Percentiles rank a stretch among this genome's conserved stretches.
phyloP scores from a whole-genome alignment of 2,113 vertebrate species.

The Mesoclemmys tuberculata region DNA sequence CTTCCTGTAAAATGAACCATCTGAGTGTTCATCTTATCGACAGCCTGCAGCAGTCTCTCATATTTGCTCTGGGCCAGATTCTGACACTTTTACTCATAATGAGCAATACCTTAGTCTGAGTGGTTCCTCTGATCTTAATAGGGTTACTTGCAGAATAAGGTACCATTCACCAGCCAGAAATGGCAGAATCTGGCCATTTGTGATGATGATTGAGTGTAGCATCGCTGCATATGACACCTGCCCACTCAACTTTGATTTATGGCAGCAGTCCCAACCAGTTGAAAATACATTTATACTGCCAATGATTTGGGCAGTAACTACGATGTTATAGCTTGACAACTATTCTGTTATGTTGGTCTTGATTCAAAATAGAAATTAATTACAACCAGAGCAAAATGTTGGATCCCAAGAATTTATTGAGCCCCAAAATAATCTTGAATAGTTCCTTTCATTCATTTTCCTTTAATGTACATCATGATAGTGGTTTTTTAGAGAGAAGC shows the following conservation, averaged over 20 bases:
- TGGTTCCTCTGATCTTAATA: background rate
- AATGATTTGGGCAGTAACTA: background rate
- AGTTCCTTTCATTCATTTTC: background rate
- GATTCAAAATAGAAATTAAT: background rate
- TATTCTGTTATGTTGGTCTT: background rate
- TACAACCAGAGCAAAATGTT: background rate
- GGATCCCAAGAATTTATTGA: background rate
- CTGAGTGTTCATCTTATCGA: background rate
- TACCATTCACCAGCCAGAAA: background rate
- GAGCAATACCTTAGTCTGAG: background rate
- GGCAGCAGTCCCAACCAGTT: background rate
- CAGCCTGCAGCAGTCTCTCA: rapidly evolving
- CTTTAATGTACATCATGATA: background rate
- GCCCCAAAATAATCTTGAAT: background rate
- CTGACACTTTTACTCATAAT: too few species aligned
- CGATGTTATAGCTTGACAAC: background rate
- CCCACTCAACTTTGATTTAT: too few species aligned
- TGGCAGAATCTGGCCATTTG: background rate
- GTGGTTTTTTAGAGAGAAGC: rapidly evolving
- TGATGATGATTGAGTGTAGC: background rate
- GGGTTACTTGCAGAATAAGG: background rate
- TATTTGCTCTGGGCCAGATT: too few species aligned
- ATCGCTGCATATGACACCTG: background rate
- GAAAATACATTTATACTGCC: background rate
- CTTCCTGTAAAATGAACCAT: background rate